Conservation (phyloP, 1,140 invertebrate genomes). For the Drosophila lowei region DNA sequence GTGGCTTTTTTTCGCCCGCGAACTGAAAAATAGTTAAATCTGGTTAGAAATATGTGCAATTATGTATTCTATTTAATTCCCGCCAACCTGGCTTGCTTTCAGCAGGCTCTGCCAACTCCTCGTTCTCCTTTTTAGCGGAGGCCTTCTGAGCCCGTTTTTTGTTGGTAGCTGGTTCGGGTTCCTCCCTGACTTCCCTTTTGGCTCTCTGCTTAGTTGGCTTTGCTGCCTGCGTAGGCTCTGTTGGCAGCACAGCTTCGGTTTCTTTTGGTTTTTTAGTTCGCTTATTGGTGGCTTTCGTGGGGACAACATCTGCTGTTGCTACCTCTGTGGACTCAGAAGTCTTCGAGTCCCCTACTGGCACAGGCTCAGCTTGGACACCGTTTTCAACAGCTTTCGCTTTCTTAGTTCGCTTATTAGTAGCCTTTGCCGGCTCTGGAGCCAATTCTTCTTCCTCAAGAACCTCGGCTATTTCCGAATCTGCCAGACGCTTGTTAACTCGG, state of each 20-base stretch:
- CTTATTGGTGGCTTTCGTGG: slow-evolving; percentile 13
- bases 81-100: slow-evolving; percentile 53
- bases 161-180: not conserved
- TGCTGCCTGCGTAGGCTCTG: not conserved
- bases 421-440: slow-evolving; percentile 2
- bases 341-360: slow-evolving; percentile 1
- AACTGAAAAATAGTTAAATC: slow-evolving; percentile 15
- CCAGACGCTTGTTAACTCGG: slow-evolving; percentile 32
- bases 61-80: not conserved
- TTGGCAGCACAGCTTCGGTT: slow-evolving; percentile 1
- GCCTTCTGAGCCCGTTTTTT: slow-evolving; percentile 42
- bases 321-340: too few species aligned
- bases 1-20: slow-evolving; percentile 55
- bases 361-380: not conserved
- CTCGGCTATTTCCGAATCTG: slow-evolving; percentile 37
- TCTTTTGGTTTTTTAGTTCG: slow-evolving; percentile 22
- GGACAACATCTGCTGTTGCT: not conserved
- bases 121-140: slow-evolving; percentile 5
- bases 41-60: not conserved
- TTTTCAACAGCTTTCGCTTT: slow-evolving; percentile 15
- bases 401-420: slow-evolving; percentile 19
- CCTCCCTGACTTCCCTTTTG: slow-evolving; percentile 18
- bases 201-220: slow-evolving; percentile 14
- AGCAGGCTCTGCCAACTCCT: slow-evolving; percentile 3
- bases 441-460: slow-evolving; percentile 27